Conservation (phyloP, 2,797 vertebrate genomes). For the Danio kyathit region DNA sequence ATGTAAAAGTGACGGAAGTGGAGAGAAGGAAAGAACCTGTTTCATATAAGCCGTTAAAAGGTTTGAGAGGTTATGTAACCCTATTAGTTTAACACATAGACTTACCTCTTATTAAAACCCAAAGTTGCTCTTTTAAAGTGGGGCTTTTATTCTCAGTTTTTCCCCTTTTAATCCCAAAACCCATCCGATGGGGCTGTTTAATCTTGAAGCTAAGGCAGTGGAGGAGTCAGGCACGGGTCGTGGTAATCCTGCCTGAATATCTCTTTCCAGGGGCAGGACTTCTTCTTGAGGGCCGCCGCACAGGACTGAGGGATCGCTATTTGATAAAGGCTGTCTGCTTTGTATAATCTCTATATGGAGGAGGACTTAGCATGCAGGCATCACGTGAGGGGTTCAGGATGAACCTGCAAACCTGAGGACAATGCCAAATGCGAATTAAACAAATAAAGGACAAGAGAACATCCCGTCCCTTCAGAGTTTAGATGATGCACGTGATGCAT, state of each 20-base stretch:
- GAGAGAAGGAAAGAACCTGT: conserved; percentile 32
- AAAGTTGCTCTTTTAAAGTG: conserved; percentile 59
- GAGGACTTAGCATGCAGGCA: conserved; percentile 34
- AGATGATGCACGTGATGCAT: not conserved
- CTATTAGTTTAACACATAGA: conserved; percentile 56
- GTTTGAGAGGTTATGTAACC: conserved; percentile 56
- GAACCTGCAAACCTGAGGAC: conserved; percentile 45
- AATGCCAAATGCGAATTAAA: conserved; percentile 37
- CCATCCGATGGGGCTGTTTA: conserved; percentile 56
- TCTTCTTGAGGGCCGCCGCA: conserved; percentile 30
- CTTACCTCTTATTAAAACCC: conserved; percentile 58
- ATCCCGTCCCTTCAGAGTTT: not conserved
- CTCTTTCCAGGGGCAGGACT: conserved; percentile 50
- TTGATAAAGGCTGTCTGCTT: conserved; percentile 53
- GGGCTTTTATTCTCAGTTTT: conserved; percentile 56
- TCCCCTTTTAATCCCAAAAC: conserved; percentile 59
- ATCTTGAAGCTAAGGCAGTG: conserved; percentile 56
- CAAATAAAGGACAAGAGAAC: conserved; percentile 26
- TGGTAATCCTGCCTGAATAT: conserved; percentile 60
- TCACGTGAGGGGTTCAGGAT: conserved; percentile 38
- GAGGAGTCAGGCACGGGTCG: conserved; percentile 48
- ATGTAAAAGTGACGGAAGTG: not conserved
- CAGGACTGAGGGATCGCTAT: conserved; percentile 47
- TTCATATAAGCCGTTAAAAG: conserved; percentile 55
- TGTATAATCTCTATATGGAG: conserved; percentile 57